phyloP scores from a whole-genome alignment of 2,113 vertebrate species.

The Oreocharis arfaki region DNA sequence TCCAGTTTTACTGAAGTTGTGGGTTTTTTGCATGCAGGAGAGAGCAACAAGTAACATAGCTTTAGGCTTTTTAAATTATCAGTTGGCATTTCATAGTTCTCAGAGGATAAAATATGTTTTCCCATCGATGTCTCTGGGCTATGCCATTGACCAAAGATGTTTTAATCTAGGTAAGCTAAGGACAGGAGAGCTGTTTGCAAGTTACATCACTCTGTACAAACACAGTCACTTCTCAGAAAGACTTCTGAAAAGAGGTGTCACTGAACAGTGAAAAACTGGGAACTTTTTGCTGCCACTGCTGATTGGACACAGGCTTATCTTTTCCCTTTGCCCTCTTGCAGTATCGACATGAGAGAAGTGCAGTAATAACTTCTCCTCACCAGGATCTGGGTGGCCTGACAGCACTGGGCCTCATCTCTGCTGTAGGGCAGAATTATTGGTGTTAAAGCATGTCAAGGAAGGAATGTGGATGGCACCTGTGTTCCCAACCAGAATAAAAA shows the following conservation, averaged over 20 bases:
- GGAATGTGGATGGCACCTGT: not conserved
- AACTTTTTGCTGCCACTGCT: not conserved
- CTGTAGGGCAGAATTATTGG: not conserved
- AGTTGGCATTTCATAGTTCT: not conserved
- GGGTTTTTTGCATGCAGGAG: not conserved
- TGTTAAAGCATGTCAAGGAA: not conserved
- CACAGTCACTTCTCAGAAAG: not conserved
- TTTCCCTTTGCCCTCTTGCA: not conserved
- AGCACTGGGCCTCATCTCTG: not conserved
- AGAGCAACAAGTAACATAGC: not conserved
- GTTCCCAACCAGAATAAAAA: not conserved
- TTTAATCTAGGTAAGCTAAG: not conserved
- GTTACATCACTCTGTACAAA: not conserved
- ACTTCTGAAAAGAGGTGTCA: not conserved
- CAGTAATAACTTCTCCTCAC: not conserved
- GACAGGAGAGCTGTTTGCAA: not conserved
- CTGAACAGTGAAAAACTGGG: not conserved
- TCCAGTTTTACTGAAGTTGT: not conserved
- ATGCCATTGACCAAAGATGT: not conserved
- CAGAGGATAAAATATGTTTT: not conserved
- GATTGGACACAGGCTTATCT: not conserved
- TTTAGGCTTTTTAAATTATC: not conserved
- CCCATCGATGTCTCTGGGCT: not conserved
- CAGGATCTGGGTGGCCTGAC: not conserved
- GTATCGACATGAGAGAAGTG: not conserved